phyloP scores from a whole-genome alignment of 2,113 vertebrate genomes.

The Rhinoderma darwinii region DNA sequence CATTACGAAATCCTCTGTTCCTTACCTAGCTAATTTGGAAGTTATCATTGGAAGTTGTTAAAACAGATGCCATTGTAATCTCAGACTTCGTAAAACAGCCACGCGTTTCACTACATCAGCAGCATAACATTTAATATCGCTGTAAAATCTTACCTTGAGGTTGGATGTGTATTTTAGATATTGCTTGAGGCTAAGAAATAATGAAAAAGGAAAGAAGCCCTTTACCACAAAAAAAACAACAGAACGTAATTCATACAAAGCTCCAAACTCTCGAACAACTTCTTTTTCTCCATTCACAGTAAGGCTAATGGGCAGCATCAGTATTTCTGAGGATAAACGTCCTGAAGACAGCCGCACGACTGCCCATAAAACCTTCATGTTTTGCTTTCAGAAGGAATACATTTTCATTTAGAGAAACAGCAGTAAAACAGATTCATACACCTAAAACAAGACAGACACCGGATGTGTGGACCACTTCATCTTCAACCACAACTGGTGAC shows the following conservation, averaged over 20 bases:
- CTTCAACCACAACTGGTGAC: background rate
- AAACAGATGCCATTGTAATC: conserved; percentile 5
- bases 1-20: background rate
- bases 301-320: background rate
- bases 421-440: background rate
- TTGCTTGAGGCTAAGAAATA: conserved; percentile 78
- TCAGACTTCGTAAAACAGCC: background rate
- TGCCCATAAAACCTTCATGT: background rate
- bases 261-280: background rate
- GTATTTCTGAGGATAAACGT: conserved; percentile 8
- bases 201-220: conserved; percentile 49
- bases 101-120: background rate
- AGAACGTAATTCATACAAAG: conserved; percentile 28
- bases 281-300: background rate
- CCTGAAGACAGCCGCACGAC: background rate
- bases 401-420: background rate
- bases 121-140: background rate
- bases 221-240: background rate
- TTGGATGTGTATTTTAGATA: conserved; percentile 84
- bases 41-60: conserved; percentile 3
- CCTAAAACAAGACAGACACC: background rate
- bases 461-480: background rate
- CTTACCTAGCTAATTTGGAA: background rate
- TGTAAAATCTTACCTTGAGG: conserved; percentile 84
- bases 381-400: conserved; percentile 38